A percentile compares a stretch with the other conserved stretches of the same genome.
phyloP scores from a whole-genome alignment of 2,113 vertebrate species.

The Paramormyrops kingsleyae region DNA sequence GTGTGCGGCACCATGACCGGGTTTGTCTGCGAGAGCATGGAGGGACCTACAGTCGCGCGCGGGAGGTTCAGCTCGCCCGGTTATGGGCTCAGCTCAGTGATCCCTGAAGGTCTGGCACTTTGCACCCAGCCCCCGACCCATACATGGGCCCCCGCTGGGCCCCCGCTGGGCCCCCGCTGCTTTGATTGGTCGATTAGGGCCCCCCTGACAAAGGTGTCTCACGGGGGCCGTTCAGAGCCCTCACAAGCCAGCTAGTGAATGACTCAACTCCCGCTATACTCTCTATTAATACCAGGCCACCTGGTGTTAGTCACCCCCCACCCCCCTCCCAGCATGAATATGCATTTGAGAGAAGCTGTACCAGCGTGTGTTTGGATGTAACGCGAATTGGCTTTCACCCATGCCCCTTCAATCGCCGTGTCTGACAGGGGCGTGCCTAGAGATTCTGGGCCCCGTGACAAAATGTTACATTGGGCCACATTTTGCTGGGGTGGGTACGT shows the following conservation, averaged over 20 bases:
- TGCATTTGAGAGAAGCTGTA: conserved; percentile 22
- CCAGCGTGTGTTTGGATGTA: neutral
- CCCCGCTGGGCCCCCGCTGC: neutral
- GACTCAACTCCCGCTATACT: conserved; percentile 26
- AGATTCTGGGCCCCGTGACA: neutral
- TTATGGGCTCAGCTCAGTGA: neutral
- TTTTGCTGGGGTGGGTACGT: neutral
- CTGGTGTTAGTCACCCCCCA: neutral
- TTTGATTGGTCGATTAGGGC: conserved; percentile 4
- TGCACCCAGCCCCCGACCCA: neutral
- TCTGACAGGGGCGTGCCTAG: neutral
- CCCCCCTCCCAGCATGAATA: conserved; percentile 3
- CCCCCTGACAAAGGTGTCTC: neutral
- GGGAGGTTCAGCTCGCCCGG: neutral
- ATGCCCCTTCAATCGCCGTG: neutral
- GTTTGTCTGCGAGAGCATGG: neutral
- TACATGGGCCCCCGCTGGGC: neutral
- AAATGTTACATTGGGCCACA: neutral
- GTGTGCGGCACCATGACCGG: neutral
- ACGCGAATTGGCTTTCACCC: neutral
- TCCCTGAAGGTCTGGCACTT: neutral
- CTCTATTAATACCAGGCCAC: conserved; percentile 29
- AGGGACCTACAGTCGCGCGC: neutral
- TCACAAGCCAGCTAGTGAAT: conserved; percentile 32
- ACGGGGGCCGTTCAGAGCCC: conserved; percentile 27